These are phyloP conservation scores for Shargacucullia verbasci DNA, from an alignment of 2,888 invertebrate species.

Conservation along the genomic window DNA sequence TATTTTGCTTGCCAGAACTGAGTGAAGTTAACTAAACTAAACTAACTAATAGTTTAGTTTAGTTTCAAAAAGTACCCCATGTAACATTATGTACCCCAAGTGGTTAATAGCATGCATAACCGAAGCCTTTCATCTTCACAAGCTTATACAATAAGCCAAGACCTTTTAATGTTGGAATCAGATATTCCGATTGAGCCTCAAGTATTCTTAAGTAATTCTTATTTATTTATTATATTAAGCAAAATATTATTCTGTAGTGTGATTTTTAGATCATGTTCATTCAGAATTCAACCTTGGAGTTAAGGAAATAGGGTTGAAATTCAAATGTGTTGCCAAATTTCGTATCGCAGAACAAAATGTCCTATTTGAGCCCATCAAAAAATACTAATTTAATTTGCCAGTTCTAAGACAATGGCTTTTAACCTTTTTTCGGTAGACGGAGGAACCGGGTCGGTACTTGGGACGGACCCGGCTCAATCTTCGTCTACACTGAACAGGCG, in stretches of 20 bases:
- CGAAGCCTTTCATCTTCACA: slow-evolving; percentile 10
- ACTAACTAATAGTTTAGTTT: too few relatives aligned
- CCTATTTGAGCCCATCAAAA: slow-evolving; percentile 47
- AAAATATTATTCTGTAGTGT: slow-evolving; percentile 50
- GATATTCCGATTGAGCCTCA: slow-evolving; percentile 52
- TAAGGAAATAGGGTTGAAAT: not conserved
- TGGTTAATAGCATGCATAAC: slow-evolving; percentile 1
- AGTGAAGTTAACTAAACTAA: too few relatives aligned
- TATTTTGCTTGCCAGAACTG: too few relatives aligned
- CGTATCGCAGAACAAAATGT: slow-evolving; percentile 16
- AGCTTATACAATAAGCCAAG: slow-evolving; percentile 27
- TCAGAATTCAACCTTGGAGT: slow-evolving; percentile 11
- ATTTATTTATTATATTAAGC: too few relatives aligned
- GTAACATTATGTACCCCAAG: not conserved
- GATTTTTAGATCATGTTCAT: slow-evolving; percentile 31
- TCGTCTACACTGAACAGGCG: slow-evolving; percentile 31
- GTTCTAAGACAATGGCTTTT: slow-evolving; percentile 50
- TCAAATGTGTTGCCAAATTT: slow-evolving; percentile 1
- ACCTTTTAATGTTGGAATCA: slow-evolving; percentile 47
- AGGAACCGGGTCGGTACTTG: slow-evolving; percentile 15
- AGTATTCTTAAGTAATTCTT: slow-evolving; percentile 54
- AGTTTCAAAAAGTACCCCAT: too few relatives aligned
- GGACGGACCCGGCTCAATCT: slow-evolving; percentile 30
- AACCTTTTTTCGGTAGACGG: slow-evolving; percentile 39
- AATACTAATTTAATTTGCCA: slow-evolving; percentile 57